Percentiles rank a stretch among this genome's conserved stretches.
Conservation (phyloP, 1,140 invertebrate species). For the Prorops nasuta region DNA sequence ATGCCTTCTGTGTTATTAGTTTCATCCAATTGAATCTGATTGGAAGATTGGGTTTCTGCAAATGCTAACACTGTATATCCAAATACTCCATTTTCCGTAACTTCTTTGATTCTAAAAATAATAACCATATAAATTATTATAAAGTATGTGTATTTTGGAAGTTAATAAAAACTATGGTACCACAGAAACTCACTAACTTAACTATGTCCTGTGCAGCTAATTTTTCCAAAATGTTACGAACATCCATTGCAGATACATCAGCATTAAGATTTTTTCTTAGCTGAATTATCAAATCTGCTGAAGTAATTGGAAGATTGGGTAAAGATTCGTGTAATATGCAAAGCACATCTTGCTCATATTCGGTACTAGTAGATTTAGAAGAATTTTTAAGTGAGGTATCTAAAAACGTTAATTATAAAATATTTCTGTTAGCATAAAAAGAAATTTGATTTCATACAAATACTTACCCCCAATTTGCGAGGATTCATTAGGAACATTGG, state of each 20-base stretch:
- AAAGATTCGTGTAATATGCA: slow-evolving; percentile 75
- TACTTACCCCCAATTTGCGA: slow-evolving; percentile 23
- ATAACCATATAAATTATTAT: slow-evolving; percentile 2
- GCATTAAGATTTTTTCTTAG: slow-evolving; percentile 63
- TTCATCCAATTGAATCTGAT: slow-evolving; percentile 34
- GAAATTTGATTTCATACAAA: too few relatives aligned
- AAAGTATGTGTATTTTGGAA: not conserved
- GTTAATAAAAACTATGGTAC: not conserved
- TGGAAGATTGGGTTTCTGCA: slow-evolving; percentile 41
- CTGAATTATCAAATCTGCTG: slow-evolving; percentile 64
- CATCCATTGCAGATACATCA: slow-evolving; percentile 62
- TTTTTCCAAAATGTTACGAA: slow-evolving; percentile 81
- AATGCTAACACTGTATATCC: slow-evolving; percentile 51
- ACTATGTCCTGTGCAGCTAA: slow-evolving; percentile 86
- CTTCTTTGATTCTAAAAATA: slow-evolving; percentile 46
- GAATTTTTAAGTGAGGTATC: too few relatives aligned
- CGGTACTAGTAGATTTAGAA: slow-evolving; percentile 17
- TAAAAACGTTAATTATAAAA: slow-evolving; percentile 3
- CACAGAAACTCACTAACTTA: slow-evolving; percentile 48
- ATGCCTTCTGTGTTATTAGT: slow-evolving; percentile 31
- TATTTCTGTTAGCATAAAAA: too few relatives aligned
- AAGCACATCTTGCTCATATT: slow-evolving; percentile 60
- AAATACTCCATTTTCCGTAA: slow-evolving; percentile 51
- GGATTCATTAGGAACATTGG: slow-evolving; percentile 43
- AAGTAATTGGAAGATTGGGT: slow-evolving; percentile 75